Conservation (phyloP, 1,140 invertebrate genomes). For the Diuraphis noxia region DNA sequence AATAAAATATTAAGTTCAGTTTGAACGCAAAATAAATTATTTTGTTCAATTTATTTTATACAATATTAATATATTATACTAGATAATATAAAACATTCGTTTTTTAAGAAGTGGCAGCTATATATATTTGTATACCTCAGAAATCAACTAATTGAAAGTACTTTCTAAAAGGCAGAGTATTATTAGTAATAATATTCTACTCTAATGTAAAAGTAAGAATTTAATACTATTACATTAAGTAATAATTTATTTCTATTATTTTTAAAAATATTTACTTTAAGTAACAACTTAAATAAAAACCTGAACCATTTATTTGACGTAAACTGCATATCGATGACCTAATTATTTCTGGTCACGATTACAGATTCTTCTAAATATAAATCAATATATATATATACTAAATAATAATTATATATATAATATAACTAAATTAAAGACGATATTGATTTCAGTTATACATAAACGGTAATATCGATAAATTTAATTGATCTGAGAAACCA, state of each 20-base stretch:
- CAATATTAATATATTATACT: background rate
- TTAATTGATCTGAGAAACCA: background rate
- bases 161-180: background rate
- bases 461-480: background rate
- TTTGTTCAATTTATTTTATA: slow-evolving; percentile 1
- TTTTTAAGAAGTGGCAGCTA: background rate
- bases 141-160: background rate
- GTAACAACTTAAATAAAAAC: background rate
- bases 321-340: background rate
- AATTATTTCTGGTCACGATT: background rate
- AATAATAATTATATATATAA: too few relatives aligned
- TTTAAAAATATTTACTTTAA: background rate
- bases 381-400: too few relatives aligned
- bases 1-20: background rate
- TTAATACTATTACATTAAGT: too few relatives aligned
- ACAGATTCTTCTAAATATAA: too few relatives aligned
- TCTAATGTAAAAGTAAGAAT: too few relatives aligned
- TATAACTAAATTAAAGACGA: background rate
- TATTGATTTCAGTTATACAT: background rate
- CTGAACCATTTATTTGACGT: background rate
- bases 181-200: too few relatives aligned
- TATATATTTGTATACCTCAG: background rate
- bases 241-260: too few relatives aligned
- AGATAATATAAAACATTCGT: background rate
- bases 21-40: background rate